These are phyloP conservation scores for Drosophila robusta DNA, from an alignment of 2,888 invertebrate species.

Conservation along the genomic window DNA sequence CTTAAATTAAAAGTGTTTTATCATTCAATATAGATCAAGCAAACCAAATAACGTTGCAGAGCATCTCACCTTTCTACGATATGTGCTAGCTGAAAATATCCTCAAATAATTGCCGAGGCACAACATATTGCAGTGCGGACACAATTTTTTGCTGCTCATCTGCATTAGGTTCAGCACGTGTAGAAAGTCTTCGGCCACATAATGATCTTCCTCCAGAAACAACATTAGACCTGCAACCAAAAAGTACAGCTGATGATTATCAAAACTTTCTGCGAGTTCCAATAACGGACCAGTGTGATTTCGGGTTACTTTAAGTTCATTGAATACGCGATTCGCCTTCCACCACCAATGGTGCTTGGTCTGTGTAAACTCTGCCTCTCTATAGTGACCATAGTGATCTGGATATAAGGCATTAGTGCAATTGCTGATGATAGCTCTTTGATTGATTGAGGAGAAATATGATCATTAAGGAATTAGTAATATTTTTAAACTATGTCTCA, in stretches of 20 bases:
- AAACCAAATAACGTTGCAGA: too few species aligned
- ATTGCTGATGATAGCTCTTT: slow-evolving; percentile 91
- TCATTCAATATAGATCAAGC: too few species aligned
- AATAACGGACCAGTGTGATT: slow-evolving; percentile 89
- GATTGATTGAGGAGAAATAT: background rate
- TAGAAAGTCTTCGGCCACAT: slow-evolving; percentile 97
- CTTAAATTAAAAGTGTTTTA: too few species aligned
- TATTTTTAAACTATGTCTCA: slow-evolving; percentile 85
- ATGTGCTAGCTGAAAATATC: background rate
- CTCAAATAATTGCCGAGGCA: slow-evolving; percentile 92
- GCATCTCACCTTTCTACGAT: too few species aligned
- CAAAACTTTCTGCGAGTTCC: too few species aligned
- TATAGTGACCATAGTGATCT: slow-evolving; percentile 97
- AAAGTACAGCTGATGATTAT: background rate
- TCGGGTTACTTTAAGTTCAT: slow-evolving; percentile 91
- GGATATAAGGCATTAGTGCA: slow-evolving; percentile 96
- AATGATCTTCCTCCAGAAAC: slow-evolving; percentile 98
- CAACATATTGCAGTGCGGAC: slow-evolving; percentile 94
- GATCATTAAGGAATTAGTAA: background rate
- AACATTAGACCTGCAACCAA: slow-evolving; percentile 89
- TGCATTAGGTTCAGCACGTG: slow-evolving; percentile 93
- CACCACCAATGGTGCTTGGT: slow-evolving; percentile 99
- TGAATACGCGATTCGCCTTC: slow-evolving; percentile 98
- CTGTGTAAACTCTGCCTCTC: slow-evolving; percentile 97
- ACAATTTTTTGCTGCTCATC: slow-evolving; percentile 90